These are phyloP conservation scores for Scaptomyza tumidula DNA, from an alignment of 2,888 invertebrate genomes.

Conservation along the genomic window DNA sequence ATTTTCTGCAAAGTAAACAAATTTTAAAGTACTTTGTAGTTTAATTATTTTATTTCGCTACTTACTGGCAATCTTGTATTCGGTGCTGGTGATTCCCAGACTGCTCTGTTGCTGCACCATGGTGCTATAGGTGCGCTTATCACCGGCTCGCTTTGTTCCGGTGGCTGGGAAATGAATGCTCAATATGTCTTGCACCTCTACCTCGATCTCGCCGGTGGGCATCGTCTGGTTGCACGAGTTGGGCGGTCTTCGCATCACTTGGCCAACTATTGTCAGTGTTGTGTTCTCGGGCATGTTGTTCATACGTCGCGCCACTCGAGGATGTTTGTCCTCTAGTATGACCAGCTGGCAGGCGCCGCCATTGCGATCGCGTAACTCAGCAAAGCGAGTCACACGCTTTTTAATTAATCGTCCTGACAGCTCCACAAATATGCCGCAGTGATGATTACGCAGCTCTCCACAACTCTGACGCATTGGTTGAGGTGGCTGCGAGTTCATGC, in stretches of 20 bases:
- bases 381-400: slow-evolving; percentile 86
- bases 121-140: slow-evolving; percentile 83
- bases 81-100: slow-evolving; percentile 84
- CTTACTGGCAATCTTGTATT: slow-evolving; percentile 84
- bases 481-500: slow-evolving; percentile 83
- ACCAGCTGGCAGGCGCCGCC: slow-evolving; percentile 88
- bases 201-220: slow-evolving; percentile 85
- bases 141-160: slow-evolving; percentile 74
- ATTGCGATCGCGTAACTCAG: slow-evolving; percentile 87
- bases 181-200: slow-evolving; percentile 83
- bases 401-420: slow-evolving; percentile 88
- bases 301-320: slow-evolving; percentile 83
- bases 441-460: slow-evolving; percentile 86
- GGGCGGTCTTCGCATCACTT: slow-evolving; percentile 81
- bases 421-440: slow-evolving; percentile 86
- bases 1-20: slow-evolving; percentile 58
- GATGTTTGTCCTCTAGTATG: slow-evolving; percentile 82
- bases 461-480: slow-evolving; percentile 85
- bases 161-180: slow-evolving; percentile 74
- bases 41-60: slow-evolving; percentile 5
- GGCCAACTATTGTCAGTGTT: slow-evolving; percentile 83
- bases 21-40: neutral
- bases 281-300: slow-evolving; percentile 84
- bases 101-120: slow-evolving; percentile 76
- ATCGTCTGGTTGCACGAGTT: slow-evolving; percentile 84